Evolutionary conservation across 2,888 invertebrate species (phyloP), one percentile per base, ranked within the genome.

Genomic region (Chymomyza procnemis): DNA sequence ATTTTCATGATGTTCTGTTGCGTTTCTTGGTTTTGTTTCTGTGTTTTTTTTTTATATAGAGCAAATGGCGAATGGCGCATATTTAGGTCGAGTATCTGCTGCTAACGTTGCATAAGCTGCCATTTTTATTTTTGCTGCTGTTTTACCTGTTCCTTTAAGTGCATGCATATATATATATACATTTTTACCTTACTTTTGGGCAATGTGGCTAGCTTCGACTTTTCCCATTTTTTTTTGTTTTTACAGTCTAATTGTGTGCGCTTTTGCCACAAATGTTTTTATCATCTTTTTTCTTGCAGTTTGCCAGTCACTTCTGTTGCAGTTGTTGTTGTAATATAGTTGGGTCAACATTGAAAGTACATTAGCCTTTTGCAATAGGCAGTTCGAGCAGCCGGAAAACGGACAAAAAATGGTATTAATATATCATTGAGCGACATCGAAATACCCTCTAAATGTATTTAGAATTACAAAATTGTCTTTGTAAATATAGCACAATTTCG

Each of bases 31-130:
- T 66, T 66, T 61, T 76, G 50, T 59, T 75, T 64, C 64, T 78
- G 57, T 16, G n/a, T n/a, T n/a, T n/a, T n/a, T n/a, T n/a, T n/a
- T n/a, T n/a, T n/a, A n/a, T n/a, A n/a, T n/a, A n/a, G n/a, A n/a
- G n/a, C n/a, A n/a, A n/a, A 47, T n/a, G n/a, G 26, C 21, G 59
- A 57, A 66, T 61, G 47, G 18, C 66, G 57, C 69, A 60, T 73
- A 87, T 87, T 87, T 83, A 73, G 83, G 83, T 84, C 83, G 86
- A 78, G 78, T 66, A 74, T 69, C 71, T 85, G 72, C 71, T 85
- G 72, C 64, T 72, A 75, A 21, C 46, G 75, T 47, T 61, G 61
- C 34, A 18, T 61, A 19, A 61, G 41, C n/a, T 57, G 8, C 6
- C 41, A 57, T 57, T 22, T 16, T 41, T 54, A 61, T 22, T 22